phyloP scores from a whole-genome alignment of 2,113 vertebrate species.

The Patagioenas fasciata region DNA sequence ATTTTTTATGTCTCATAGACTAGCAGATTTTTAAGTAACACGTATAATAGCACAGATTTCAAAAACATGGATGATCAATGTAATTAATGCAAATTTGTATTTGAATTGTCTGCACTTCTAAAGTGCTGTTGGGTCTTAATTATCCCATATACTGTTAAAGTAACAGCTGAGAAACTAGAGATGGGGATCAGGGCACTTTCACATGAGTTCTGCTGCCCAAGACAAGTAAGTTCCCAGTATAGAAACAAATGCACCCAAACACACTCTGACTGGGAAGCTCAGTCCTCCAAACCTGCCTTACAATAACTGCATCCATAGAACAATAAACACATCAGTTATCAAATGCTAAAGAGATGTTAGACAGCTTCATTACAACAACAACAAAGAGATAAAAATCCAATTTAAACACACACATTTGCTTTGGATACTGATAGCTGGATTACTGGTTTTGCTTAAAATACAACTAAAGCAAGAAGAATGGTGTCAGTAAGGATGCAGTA shows the following conservation, averaged over 20 bases:
- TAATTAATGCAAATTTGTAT: not conserved
- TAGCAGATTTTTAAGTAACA: not conserved
- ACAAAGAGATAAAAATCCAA: not conserved
- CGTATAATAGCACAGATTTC: not conserved
- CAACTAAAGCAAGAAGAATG: not conserved
- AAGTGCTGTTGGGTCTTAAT: not conserved
- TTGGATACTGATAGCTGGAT: not conserved
- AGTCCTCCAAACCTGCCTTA: not conserved
- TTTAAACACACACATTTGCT: accelerated
- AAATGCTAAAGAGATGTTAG: not conserved
- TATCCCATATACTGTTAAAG: not conserved
- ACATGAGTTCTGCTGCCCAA: not conserved
- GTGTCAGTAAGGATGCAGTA: not conserved
- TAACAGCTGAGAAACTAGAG: not conserved
- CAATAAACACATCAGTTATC: not conserved
- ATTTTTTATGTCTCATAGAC: not conserved
- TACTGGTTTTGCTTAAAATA: not conserved
- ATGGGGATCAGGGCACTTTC: not conserved
- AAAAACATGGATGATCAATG: not conserved
- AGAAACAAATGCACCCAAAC: not conserved
- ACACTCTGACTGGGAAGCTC: not conserved
- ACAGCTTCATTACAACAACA: not conserved
- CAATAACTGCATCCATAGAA: not conserved
- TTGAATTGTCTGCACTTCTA: not conserved
- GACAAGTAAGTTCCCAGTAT: accelerated